These are phyloP conservation scores for Callionymus lyra DNA, from an alignment of 2,113 vertebrate genomes.

Conservation along the genomic window DNA sequence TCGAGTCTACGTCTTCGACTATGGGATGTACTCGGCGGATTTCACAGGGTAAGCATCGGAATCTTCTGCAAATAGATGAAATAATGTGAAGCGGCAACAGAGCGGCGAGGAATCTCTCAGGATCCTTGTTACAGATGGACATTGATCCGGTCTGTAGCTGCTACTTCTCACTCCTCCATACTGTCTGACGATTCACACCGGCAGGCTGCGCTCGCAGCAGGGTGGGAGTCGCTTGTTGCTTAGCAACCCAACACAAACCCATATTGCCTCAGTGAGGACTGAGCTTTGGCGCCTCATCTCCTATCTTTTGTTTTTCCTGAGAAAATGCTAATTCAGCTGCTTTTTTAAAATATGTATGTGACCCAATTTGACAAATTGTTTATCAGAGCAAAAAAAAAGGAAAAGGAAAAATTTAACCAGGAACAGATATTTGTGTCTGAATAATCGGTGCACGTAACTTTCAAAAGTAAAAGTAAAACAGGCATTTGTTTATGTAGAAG, in stretches of 20 bases:
- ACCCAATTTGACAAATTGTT: not conserved
- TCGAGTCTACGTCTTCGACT: constrained; percentile 95
- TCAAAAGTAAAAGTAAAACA: too few relatives aligned
- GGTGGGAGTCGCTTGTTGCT: constrained; percentile 48
- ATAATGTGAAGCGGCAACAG: too few relatives aligned
- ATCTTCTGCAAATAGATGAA: too few relatives aligned
- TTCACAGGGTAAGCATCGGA: constrained; percentile 87
- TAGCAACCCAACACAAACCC: constrained; percentile 44
- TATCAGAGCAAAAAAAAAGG: too few relatives aligned
- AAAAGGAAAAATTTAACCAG: too few relatives aligned
- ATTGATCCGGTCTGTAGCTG: constrained; percentile 9
- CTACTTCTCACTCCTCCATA: constrained; percentile 34
- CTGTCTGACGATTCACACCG: constrained; percentile 44
- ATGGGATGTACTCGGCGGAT: constrained; percentile 96
- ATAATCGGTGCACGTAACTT: too few relatives aligned
- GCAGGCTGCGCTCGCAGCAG: constrained; percentile 36
- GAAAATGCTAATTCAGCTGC: constrained; percentile 10
- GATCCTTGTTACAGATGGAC: constrained; percentile 2
- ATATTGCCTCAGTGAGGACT: constrained; percentile 21
- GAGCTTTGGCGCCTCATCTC: constrained; percentile 22
- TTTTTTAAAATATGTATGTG: constrained; percentile 3
- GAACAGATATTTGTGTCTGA: too few relatives aligned
- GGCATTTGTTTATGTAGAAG: too few relatives aligned
- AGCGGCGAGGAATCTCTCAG: too few relatives aligned
- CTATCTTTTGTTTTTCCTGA: constrained; percentile 7